Conservation (phyloP, 2,797 vertebrate genomes). For the Squalus acanthias region DNA sequence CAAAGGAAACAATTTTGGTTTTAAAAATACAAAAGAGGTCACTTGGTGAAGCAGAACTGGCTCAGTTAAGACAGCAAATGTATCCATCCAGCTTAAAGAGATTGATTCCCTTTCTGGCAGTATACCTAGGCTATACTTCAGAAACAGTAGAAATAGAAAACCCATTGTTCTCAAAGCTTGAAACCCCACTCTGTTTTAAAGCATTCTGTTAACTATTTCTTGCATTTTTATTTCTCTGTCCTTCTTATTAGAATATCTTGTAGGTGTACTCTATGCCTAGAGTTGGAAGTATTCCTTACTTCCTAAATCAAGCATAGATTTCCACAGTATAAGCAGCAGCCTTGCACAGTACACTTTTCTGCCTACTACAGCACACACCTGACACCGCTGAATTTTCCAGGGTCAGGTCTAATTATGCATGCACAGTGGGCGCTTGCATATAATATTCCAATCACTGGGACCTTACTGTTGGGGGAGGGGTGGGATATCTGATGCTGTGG, state of each 20-base stretch:
- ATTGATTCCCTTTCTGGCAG: slow-evolving; percentile 3
- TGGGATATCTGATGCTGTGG: not conserved
- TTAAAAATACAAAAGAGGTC: slow-evolving; percentile 37
- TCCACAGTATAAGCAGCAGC: not conserved
- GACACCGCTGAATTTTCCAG: not conserved
- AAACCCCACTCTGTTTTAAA: slow-evolving; percentile 19
- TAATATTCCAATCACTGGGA: not conserved
- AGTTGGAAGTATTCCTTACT: not conserved
- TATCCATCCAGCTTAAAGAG: slow-evolving; percentile 24
- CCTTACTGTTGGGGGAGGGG: not conserved
- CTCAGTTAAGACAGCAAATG: slow-evolving; percentile 35
- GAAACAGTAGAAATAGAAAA: slow-evolving; percentile 16
- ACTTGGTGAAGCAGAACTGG: slow-evolving; percentile 17
- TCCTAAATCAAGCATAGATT: not conserved
- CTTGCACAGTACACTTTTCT: not conserved
- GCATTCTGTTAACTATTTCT: not conserved
- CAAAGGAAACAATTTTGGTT: slow-evolving; percentile 40
- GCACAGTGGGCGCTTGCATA: not conserved
- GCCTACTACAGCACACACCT: not conserved
- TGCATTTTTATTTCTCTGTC: not conserved
- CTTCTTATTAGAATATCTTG: not conserved
- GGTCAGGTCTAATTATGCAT: not conserved
- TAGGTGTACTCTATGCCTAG: not conserved
- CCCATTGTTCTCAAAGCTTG: slow-evolving; percentile 20
- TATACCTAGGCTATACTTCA: slow-evolving; percentile 23